Conservation (phyloP, 2,888 invertebrate genomes). For the Ashinkailepas kermadecensis region DNA sequence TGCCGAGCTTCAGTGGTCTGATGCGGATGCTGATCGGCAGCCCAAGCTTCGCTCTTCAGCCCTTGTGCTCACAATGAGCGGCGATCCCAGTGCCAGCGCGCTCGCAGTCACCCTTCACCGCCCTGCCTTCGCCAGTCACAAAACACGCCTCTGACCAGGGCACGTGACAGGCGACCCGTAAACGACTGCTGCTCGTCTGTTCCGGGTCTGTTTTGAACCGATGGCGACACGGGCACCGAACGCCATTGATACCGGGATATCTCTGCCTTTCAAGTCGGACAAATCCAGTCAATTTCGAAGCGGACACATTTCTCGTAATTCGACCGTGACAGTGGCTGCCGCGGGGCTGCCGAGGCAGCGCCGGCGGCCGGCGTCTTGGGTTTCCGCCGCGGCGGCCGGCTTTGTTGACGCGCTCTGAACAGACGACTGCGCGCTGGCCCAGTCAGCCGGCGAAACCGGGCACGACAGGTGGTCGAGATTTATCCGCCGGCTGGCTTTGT, state of each 20-base stretch:
- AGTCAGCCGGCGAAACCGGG: not conserved
- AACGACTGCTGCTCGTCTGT: not conserved
- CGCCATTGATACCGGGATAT: not conserved
- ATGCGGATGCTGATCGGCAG: not conserved
- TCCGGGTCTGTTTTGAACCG: not conserved
- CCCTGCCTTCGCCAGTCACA: too few relatives aligned
- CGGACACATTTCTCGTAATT: not conserved
- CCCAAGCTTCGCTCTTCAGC: not conserved
- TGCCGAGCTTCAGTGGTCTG: not conserved
- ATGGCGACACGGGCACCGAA: not conserved
- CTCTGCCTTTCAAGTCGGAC: not conserved
- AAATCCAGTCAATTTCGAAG: not conserved
- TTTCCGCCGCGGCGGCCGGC: not conserved
- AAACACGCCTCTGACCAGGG: too few relatives aligned
- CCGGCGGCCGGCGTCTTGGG: not conserved
- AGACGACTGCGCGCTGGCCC: not conserved
- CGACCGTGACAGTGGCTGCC: not conserved
- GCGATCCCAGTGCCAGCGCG: too few relatives aligned
- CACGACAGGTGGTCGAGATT: constrained; percentile 10
- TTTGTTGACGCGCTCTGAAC: not conserved
- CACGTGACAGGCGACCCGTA: not conserved
- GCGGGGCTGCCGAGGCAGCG: not conserved
- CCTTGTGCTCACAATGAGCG: too few relatives aligned
- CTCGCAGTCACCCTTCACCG: too few relatives aligned
- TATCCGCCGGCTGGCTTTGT: not conserved